phyloP scores from a whole-genome alignment of 2,113 vertebrate genomes.

The Pachycephala philippinensis region DNA sequence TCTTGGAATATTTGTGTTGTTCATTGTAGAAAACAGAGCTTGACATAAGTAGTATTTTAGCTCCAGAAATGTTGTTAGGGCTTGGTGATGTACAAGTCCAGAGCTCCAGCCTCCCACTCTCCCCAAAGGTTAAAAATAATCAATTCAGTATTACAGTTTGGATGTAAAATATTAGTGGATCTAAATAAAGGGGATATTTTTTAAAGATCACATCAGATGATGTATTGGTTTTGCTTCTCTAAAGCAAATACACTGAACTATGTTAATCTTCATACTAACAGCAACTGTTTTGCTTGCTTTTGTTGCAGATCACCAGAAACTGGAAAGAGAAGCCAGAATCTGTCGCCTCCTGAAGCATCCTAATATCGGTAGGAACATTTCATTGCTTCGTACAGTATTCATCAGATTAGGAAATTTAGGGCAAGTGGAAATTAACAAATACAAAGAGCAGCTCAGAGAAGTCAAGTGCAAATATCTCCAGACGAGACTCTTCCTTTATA shows the following conservation, averaged over 20 bases:
- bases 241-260: neutral
- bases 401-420: neutral
- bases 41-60: neutral
- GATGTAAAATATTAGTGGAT: neutral
- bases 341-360: conserved; percentile 91
- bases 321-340: conserved; percentile 92
- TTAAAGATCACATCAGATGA: neutral
- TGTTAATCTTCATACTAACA: neutral
- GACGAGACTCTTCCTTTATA: neutral
- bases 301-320: conserved; percentile 88
- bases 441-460: neutral
- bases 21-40: neutral
- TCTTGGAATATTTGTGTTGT: neutral
- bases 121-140: neutral
- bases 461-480: neutral
- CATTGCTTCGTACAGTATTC: neutral
- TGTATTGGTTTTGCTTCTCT: neutral
- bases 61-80: neutral
- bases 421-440: neutral
- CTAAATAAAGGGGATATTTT: neutral
- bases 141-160: neutral
- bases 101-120: neutral
- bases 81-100: neutral
- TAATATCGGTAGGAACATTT: conserved; percentile 83
- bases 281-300: neutral